These are phyloP conservation scores for Climacteris rufus DNA, from an alignment of 2,113 vertebrate species.

Conservation along the genomic window DNA sequence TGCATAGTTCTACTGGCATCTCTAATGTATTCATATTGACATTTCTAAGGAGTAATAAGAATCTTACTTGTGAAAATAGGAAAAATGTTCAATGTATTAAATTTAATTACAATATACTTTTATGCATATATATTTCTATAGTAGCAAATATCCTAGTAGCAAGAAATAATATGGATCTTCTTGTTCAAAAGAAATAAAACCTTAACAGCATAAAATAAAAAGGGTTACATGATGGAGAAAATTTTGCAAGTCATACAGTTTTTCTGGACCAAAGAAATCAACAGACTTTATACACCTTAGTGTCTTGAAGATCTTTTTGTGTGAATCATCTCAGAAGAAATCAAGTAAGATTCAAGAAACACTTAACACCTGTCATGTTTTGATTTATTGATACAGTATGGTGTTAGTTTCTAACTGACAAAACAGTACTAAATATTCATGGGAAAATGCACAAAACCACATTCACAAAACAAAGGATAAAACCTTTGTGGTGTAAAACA, in stretches of 20 bases:
- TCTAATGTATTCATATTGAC: neutral
- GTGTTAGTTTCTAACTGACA: conserved; percentile 61
- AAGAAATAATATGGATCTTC: neutral
- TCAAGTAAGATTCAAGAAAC: neutral
- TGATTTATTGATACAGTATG: conserved; percentile 62
- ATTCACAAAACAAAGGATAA: conserved; percentile 56
- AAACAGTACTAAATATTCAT: conserved; percentile 57
- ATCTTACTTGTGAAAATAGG: neutral
- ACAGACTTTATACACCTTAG: neutral
- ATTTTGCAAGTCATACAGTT: neutral
- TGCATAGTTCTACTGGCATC: neutral
- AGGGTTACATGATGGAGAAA: neutral
- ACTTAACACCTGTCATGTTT: conserved; percentile 53
- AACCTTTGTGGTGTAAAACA: conserved; percentile 40
- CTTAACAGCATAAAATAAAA: neutral
- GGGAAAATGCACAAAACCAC: conserved; percentile 65
- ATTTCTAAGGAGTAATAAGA: neutral
- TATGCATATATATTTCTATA: neutral
- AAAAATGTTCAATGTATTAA: neutral
- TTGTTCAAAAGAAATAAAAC: neutral
- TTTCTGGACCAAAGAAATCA: neutral
- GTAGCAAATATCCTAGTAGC: neutral
- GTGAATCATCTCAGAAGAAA: neutral
- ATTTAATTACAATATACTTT: neutral
- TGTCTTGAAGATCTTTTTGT: neutral